Evolutionary conservation across 2,797 vertebrate species (phyloP).

Genomic region (Phalloptychus januarius): DNA sequence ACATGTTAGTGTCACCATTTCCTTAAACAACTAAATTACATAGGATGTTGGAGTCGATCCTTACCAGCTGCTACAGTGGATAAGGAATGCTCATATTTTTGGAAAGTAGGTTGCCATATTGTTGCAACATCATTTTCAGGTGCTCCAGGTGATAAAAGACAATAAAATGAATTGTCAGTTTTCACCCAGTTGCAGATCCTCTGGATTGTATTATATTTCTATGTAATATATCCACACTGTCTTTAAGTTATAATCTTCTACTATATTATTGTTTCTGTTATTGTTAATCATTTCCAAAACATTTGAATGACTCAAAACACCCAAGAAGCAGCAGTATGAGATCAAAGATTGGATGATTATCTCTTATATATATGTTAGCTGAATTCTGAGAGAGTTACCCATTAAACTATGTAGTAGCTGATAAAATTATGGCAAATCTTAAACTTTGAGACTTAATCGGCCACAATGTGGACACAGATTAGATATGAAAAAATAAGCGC

Average conservation of each 20-base stretch:
- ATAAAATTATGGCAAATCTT: too few species aligned
- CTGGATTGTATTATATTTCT: too few species aligned
- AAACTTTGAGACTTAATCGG: too few species aligned
- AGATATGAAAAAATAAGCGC: too few species aligned
- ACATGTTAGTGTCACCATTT: conserved; percentile 70
- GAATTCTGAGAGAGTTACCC: too few species aligned
- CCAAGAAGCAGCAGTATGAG: too few species aligned
- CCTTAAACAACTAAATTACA: conserved; percentile 59
- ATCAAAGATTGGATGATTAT: too few species aligned
- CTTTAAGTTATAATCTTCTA: not conserved
- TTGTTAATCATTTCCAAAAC: too few species aligned
- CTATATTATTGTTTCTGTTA: not conserved
- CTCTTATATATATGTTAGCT: too few species aligned
- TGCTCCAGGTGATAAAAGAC: not conserved
- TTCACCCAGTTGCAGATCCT: not conserved
- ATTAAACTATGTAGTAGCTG: too few species aligned
- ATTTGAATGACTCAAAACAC: too few species aligned
- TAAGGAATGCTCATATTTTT: conserved; percentile 9
- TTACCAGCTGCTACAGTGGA: conserved; percentile 48
- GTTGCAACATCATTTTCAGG: conserved; percentile 3
- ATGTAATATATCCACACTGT: not conserved
- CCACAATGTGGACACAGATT: too few species aligned
- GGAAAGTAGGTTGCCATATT: conserved; percentile 9
- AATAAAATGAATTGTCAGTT: not conserved
- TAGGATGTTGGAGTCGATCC: conserved; percentile 30